phyloP scores from a whole-genome alignment of 2,797 vertebrate species.

The Columba guinea region DNA sequence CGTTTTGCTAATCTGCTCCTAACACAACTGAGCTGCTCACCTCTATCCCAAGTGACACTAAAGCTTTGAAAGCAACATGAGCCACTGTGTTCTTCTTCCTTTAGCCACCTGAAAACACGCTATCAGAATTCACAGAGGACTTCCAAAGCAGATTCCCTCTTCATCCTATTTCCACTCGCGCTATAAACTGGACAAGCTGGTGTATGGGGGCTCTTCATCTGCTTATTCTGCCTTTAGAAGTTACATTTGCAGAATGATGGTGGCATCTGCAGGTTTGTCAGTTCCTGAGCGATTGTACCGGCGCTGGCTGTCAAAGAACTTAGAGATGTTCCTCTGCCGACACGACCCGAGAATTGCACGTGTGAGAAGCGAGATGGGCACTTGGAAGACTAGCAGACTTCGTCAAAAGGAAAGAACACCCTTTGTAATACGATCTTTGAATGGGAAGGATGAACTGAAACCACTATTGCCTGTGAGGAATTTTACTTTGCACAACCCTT shows the following conservation, averaged over 20 bases:
- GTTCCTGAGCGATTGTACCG: conserved; percentile 75
- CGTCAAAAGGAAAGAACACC: conserved; percentile 55
- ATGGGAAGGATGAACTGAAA: conserved; percentile 62
- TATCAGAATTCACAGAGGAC: conserved; percentile 45
- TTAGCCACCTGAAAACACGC: conserved; percentile 30
- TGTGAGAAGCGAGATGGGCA: conserved; percentile 55
- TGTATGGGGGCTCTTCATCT: conserved; percentile 44
- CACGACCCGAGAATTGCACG: conserved; percentile 33
- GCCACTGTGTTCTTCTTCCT: conserved; percentile 37
- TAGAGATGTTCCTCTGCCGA: conserved; percentile 30
- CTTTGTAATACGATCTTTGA: conserved; percentile 46
- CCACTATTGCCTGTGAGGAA: conserved; percentile 81
- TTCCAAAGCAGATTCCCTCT: conserved; percentile 57
- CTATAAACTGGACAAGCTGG: conserved; percentile 14
- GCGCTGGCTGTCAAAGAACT: conserved; percentile 68
- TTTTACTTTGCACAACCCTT: conserved; percentile 80
- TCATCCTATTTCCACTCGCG: conserved; percentile 26
- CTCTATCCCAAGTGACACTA: not conserved
- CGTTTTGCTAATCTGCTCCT: not conserved
- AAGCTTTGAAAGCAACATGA: conserved; percentile 41
- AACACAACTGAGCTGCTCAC: not conserved
- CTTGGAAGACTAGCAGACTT: conserved; percentile 78
- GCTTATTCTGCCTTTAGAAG: not conserved
- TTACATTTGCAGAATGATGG: not conserved
- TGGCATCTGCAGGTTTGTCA: conserved; percentile 61